Conservation (phyloP, 2,888 invertebrate genomes). For the Ceraclea dissimilis region DNA sequence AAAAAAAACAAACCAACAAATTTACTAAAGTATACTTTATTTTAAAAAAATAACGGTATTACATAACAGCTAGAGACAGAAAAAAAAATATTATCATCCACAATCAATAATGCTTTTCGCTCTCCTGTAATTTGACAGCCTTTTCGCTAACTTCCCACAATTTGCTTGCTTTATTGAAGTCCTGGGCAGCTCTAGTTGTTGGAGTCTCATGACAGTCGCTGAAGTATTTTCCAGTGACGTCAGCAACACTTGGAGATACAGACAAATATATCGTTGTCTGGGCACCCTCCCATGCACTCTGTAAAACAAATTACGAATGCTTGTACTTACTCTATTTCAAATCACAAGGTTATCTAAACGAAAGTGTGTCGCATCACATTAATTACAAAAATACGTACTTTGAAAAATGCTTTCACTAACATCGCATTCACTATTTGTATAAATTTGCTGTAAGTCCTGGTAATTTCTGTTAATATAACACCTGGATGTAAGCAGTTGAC, state of each 20-base stretch:
- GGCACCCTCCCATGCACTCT: constrained; percentile 51
- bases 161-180: constrained; percentile 41
- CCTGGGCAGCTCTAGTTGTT: constrained; percentile 1
- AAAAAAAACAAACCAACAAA: too few species aligned
- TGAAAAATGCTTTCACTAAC: constrained; percentile 39
- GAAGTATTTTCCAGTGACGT: constrained; percentile 56
- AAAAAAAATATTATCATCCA: too few species aligned
- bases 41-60: too few species aligned
- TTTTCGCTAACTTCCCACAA: constrained; percentile 61
- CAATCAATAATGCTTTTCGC: constrained; percentile 17
- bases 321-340: too few species aligned
- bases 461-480: constrained; percentile 56
- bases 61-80: too few species aligned
- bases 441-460: constrained; percentile 51
- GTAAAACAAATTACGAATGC: constrained; percentile 5
- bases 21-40: too few species aligned
- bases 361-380: too few species aligned
- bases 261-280: constrained; percentile 54
- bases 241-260: constrained; percentile 50
- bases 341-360: too few species aligned
- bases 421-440: constrained; percentile 6
- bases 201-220: constrained; percentile 29
- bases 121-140: constrained; percentile 33
- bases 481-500: constrained; percentile 70
- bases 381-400: constrained; percentile 15